Conservation (phyloP, 2,888 invertebrate genomes). For the Drosophila antonietae region DNA sequence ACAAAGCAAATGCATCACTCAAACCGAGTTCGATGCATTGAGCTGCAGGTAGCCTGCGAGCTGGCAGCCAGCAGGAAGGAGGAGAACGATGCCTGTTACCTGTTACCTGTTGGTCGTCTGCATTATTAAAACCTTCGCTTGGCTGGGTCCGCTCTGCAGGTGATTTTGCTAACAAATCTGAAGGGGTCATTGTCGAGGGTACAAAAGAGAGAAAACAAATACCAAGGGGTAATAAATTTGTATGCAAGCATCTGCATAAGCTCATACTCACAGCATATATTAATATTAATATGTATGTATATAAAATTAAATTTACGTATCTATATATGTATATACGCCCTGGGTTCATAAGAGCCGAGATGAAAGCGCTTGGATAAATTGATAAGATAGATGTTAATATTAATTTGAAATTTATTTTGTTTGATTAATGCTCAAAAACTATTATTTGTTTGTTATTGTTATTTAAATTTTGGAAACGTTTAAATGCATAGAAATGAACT, state of each 20-base stretch:
- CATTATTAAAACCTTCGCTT: constrained; percentile 63
- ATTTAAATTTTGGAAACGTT: background rate
- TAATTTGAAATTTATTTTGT: background rate
- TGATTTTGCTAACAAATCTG: constrained; percentile 72
- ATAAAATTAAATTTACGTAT: background rate
- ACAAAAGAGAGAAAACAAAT: constrained; percentile 47
- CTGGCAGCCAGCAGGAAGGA: background rate
- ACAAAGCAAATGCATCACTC: constrained; percentile 70
- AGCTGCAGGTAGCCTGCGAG: constrained; percentile 58
- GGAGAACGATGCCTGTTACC: background rate
- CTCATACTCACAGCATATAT: constrained; percentile 10
- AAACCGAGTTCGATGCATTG: constrained; percentile 65
- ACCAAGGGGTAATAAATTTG: constrained; percentile 62
- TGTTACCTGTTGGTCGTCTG: constrained; percentile 34
- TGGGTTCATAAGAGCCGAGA: background rate
- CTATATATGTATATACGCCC: background rate
- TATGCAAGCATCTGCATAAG: constrained; percentile 33
- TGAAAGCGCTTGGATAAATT: background rate
- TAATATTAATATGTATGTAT: constrained; percentile 7
- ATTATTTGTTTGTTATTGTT: background rate
- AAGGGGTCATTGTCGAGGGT: constrained; percentile 47
- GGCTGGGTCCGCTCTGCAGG: constrained; percentile 62
- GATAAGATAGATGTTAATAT: constrained; percentile 5
- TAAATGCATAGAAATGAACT: background rate
- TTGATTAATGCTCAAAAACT: background rate